Base-by-base conservation (phyloP, 2,797 vertebrate species). In the Aplochiton taeniatus region DNA sequence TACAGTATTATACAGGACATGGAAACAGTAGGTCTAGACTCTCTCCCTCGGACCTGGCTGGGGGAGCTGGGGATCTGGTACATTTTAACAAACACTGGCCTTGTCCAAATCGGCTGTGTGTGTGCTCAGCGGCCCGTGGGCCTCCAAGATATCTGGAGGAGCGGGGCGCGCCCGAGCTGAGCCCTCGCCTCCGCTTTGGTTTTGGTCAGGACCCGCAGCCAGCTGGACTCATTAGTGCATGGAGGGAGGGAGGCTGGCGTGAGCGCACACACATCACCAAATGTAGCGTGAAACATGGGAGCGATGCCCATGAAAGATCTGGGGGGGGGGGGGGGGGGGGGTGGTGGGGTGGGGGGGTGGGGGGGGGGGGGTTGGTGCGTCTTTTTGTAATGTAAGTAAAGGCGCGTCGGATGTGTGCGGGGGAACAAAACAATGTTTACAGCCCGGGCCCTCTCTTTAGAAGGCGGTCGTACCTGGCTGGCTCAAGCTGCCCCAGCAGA, bases 171-270 rank as follows among this genome's bases (percentile, higher is more conserved):
- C 77, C 67, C 83, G 87, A 85, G 85, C 89, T 87, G 86, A 84
- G 82, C 86, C 83, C 80, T 85, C 85, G 85, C 76, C 77, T 85
- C 85, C 85, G 86, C 88, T 89, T 90, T 90, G 88, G 87, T 90
- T n/a, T 89, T 90, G 88, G 87, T 91, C 87, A 83, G 82, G 88
- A 85, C 85, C 69, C 79, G 81, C 85, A 90, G 89, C 89, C 89
- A 91, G 89, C 89, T 90, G 89, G 89, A 88, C 88, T 91, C 88
- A 91, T 91, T 90, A 91, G 88, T 86, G 79, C 85, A 86, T 91
- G 85, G 89, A 88, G 87, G 88, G 88, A 90, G 87, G 86, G 87
- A 86, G 85, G 85, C 84, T 88, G 89, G 88, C 87, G 87, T 88
- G 89, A 89, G 87, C 87, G 89, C 90, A 87, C 85, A 85, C 88